Percentiles rank a stretch among this genome's conserved stretches.
phyloP scores from a whole-genome alignment of 1,140 invertebrate species.

The Trachelipus rathkii region DNA sequence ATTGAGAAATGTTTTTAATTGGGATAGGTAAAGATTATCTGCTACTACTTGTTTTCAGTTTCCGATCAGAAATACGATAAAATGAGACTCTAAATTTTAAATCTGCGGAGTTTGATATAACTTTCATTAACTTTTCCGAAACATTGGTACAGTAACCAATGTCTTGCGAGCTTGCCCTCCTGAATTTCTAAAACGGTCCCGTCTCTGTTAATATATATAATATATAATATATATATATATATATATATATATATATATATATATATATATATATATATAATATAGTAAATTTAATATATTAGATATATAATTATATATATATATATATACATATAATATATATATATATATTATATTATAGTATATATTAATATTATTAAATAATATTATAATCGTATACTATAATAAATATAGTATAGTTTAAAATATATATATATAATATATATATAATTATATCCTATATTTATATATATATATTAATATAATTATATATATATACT shows the following conservation, averaged over 20 bases:
- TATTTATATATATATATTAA: too few species aligned
- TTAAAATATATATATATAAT: too few species aligned
- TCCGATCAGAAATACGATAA: too few species aligned
- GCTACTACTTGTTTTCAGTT: too few species aligned
- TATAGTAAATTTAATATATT: too few species aligned
- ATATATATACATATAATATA: conserved; percentile 12
- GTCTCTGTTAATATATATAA: not conserved
- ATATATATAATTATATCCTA: too few species aligned
- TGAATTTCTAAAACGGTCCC: not conserved
- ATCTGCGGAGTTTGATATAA: not conserved
- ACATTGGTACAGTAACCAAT: not conserved
- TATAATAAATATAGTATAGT: too few species aligned
- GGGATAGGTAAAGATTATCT: too few species aligned
- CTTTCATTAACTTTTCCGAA: not conserved
- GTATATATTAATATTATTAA: too few species aligned
- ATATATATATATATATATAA: conserved; percentile 2
- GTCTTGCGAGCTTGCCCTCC: not conserved
- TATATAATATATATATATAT: conserved; percentile 15
- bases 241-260: conserved; percentile 4
- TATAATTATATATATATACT: too few species aligned
- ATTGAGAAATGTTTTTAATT: too few species aligned
- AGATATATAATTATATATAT: not conserved
- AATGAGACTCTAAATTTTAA: not conserved
- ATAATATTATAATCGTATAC: too few species aligned
- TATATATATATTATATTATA: conserved; percentile 15